These are phyloP conservation scores for Corythoichthys haematopterus DNA, from an alignment of 2,113 vertebrate species.

Conservation along the genomic window DNA sequence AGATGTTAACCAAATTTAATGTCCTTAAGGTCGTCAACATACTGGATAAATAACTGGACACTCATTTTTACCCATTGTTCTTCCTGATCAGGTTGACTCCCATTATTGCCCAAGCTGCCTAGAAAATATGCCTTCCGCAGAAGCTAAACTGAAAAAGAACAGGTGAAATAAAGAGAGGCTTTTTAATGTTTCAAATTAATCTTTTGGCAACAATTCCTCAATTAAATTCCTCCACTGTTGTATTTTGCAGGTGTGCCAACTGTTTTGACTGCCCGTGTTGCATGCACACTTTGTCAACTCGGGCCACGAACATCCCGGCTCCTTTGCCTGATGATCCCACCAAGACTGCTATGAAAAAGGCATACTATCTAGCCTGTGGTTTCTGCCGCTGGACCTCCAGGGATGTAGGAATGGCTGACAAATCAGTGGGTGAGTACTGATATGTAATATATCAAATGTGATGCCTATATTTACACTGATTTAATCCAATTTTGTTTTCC, in stretches of 20 bases:
- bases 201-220: not conserved
- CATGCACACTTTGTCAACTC: slow-evolving; percentile 96
- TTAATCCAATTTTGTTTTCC: not conserved
- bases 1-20: not conserved
- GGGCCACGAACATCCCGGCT: slow-evolving; percentile 92
- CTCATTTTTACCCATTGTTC: not conserved
- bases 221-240: not conserved
- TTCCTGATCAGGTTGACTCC: slow-evolving; percentile 84
- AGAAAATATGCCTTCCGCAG: slow-evolving; percentile 98
- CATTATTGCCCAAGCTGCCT: slow-evolving; percentile 98
- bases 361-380: slow-evolving; percentile 94
- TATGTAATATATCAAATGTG: not conserved
- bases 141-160: slow-evolving; percentile 99
- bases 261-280: slow-evolving; percentile 98
- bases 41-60: not conserved
- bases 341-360: slow-evolving; percentile 97
- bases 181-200: not conserved
- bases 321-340: slow-evolving; percentile 92
- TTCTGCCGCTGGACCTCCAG: slow-evolving; percentile 98
- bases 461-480: not conserved
- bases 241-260: slow-evolving; percentile 84
- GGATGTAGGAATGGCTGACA: slow-evolving; percentile 97
- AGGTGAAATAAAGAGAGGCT: slow-evolving; percentile 66
- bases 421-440: slow-evolving; percentile 86
- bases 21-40: not conserved